Evolutionary conservation across 2,888 invertebrate genomes (phyloP).

Genomic region (Mimumesa dahlbomi): DNA sequence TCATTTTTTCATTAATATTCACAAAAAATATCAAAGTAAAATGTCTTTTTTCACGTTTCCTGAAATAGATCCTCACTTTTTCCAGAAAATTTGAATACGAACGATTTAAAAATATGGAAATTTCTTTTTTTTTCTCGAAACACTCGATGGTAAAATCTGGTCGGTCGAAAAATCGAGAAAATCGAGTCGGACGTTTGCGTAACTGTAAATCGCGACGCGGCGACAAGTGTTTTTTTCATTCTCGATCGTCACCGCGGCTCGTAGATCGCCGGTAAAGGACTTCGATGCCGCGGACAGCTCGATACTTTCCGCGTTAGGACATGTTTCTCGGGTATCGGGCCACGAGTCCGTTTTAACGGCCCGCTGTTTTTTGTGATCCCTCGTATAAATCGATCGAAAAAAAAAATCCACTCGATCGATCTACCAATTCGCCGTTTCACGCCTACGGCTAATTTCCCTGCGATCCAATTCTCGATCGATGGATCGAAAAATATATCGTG

Average conservation of each 20-base stretch:
- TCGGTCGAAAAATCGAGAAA: slow-evolving; percentile 17
- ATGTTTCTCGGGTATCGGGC: slow-evolving; percentile 17
- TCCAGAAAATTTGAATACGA: too few relatives aligned
- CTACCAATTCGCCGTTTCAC: too few relatives aligned
- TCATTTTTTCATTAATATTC: too few relatives aligned
- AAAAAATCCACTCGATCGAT: slow-evolving; percentile 1
- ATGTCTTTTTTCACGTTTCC: too few relatives aligned
- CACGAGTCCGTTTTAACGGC: slow-evolving; percentile 21
- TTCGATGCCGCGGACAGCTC: slow-evolving; percentile 8
- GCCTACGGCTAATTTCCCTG: background rate
- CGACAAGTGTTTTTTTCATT: slow-evolving; percentile 4
- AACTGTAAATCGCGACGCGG: slow-evolving; percentile 33
- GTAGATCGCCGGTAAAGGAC: slow-evolving; percentile 21
- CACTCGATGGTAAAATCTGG: too few relatives aligned
- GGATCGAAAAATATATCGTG: background rate
- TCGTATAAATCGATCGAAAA: background rate
- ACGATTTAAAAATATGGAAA: too few relatives aligned
- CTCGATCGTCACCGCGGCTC: slow-evolving; percentile 16
- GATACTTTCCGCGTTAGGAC: slow-evolving; percentile 40
- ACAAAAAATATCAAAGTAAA: too few relatives aligned
- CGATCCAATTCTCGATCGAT: background rate
- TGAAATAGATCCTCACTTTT: too few relatives aligned
- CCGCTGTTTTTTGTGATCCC: slow-evolving; percentile 1
- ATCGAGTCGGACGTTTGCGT: slow-evolving; percentile 24
- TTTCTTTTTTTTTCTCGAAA: too few relatives aligned